phyloP scores from a whole-genome alignment of 2,797 vertebrate species.

The Craterocephalus amniculus region DNA sequence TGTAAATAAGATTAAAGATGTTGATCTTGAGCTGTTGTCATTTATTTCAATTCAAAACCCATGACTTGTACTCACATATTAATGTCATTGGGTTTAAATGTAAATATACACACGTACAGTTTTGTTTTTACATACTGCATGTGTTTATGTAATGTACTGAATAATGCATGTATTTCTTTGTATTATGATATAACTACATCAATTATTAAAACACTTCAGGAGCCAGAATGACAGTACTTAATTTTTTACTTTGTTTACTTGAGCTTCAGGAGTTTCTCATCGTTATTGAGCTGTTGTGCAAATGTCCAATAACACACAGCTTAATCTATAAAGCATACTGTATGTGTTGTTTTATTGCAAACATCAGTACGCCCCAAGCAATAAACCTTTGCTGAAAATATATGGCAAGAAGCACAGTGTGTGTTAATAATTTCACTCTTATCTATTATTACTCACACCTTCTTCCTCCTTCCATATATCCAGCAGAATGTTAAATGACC shows the following conservation, averaged over 20 bases:
- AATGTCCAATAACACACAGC: constrained; percentile 33
- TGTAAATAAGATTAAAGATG: neutral
- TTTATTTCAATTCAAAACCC: neutral
- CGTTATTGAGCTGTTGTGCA: constrained; percentile 23
- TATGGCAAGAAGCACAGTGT: constrained; percentile 20
- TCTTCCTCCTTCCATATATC: constrained; percentile 6
- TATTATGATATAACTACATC: constrained; percentile 44
- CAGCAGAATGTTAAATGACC: constrained; percentile 1
- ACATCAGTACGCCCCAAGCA: constrained; percentile 28
- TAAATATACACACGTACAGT: neutral
- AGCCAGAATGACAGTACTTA: constrained; percentile 34
- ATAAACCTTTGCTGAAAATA: constrained; percentile 20
- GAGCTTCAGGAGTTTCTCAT: constrained; percentile 16
- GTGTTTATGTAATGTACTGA: constrained; percentile 26
- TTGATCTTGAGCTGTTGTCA: neutral
- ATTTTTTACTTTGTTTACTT: constrained; percentile 53
- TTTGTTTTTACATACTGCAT: constrained; percentile 8
- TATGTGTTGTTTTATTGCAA: constrained; percentile 48
- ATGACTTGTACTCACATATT: constrained; percentile 4
- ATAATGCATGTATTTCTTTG: constrained; percentile 44
- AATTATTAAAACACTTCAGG: constrained; percentile 57
- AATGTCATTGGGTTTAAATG: constrained; percentile 18
- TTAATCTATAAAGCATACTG: constrained; percentile 25
- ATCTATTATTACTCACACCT: constrained; percentile 27
- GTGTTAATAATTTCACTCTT: constrained; percentile 10